Percentiles rank a stretch among this genome's conserved stretches.
phyloP scores from a whole-genome alignment of 2,888 invertebrate species.

The Drosophila melanosoma region DNA sequence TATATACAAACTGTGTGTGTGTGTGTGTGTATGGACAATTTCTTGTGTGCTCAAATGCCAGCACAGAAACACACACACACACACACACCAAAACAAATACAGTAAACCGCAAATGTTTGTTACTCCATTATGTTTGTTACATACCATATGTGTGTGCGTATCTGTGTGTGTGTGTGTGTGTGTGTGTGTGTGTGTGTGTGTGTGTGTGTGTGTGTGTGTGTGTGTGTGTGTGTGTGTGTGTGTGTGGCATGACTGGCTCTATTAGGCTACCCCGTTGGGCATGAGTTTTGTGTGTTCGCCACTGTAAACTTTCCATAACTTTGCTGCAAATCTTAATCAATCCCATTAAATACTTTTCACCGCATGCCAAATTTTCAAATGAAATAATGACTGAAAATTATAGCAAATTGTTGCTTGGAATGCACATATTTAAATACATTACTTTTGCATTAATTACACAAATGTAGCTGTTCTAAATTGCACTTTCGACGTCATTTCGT shows the following conservation, averaged over 20 bases:
- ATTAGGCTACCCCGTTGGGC: constrained; percentile 27
- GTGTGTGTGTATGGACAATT: constrained; percentile 8
- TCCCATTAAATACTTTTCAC: constrained; percentile 9
- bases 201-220: too few species aligned
- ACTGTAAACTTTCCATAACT: constrained; percentile 26
- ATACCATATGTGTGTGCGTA: constrained; percentile 7
- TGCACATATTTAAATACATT: neutral
- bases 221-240: constrained; percentile 7
- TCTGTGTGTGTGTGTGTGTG: constrained; percentile 13
- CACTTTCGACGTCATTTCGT: neutral
- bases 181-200: constrained; percentile 7
- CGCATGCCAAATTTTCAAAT: constrained; percentile 16
- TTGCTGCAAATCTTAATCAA: constrained; percentile 18
- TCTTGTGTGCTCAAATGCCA: constrained; percentile 27
- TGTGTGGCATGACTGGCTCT: constrained; percentile 30
- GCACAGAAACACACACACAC: neutral
- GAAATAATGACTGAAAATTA: constrained; percentile 1
- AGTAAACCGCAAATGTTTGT: constrained; percentile 78
- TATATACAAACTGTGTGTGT: constrained; percentile 45
- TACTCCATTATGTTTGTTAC: constrained; percentile 67
- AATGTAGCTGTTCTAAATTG: neutral
- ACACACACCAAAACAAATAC: constrained; percentile 44
- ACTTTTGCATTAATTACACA: neutral
- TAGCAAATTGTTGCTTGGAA: neutral
- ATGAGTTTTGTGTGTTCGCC: constrained; percentile 22